Evolutionary conservation across 2,888 invertebrate genomes (phyloP), one percentile per base, ranked within the genome.

Genomic region (Ectobius pallidus): DNA sequence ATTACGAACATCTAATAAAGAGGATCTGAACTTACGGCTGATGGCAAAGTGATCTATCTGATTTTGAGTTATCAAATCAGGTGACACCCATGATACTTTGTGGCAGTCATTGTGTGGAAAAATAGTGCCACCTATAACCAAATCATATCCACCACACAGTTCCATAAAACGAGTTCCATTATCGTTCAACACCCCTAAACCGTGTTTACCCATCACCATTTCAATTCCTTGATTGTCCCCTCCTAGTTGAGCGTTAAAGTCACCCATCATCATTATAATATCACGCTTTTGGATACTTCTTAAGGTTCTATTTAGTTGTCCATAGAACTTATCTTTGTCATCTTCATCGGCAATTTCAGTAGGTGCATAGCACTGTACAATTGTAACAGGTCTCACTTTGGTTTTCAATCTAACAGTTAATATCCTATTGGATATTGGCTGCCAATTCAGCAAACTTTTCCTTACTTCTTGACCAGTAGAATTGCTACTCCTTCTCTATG

Each of bases 341-440:
- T 55, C 27, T 55, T 55, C 55, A 22, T 55, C n/a, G 20, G 55
- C 55, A 55, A 55, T 25, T 55, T 55, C 55, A 55, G 55, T 55
- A 22, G 55, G 55, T 55, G 25, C 4, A 22, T 55, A 55, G 16
- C 27, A 55, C n/a, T 55, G 25, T 22, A 34, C 27, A 55, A 55
- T 22, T 55, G 55, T 55, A 22, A 55, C 22, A 20, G 55, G 55
- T 55, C 55, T 20, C 55, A 55, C 55, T 16, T 55, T 55, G 14
- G 55, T 55, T 55, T 55, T 55, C 9, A 55, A 25, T 55, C 27
- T 55, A 46, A 46, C n/a, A 46, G 46, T 46, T 46, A 46, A 46
- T 46, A n/a, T 46, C 46, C 46, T 46, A 46, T n/a, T 7, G 46
- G 46, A 46, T 46, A 46, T 46, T 14, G 46, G 46, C 46, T 46